A percentile compares a stretch with the other conserved stretches of the same genome.
phyloP scores from a whole-genome alignment of 2,888 invertebrate species.

The Thysanoteuthis rhombus region DNA sequence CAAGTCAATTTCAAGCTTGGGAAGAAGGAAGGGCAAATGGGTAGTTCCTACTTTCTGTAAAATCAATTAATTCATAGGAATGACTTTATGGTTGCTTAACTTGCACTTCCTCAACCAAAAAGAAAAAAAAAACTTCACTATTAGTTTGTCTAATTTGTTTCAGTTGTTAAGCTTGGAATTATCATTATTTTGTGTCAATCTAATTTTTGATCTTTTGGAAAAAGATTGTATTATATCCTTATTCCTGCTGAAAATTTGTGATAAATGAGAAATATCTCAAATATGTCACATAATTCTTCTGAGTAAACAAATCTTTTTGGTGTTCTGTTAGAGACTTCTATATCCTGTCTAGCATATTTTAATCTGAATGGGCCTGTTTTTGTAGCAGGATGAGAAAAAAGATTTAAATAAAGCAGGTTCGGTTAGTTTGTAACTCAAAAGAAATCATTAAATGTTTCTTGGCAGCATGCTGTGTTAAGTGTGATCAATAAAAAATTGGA shows the following conservation, averaged over 20 bases:
- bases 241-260: neutral
- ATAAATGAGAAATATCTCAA: neutral
- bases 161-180: neutral
- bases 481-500: too few species aligned
- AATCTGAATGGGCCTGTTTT: too few species aligned
- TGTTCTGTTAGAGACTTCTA: neutral
- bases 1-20: neutral
- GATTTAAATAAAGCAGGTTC: too few species aligned
- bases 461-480: too few species aligned
- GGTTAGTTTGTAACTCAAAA: too few species aligned
- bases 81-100: neutral
- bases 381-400: too few species aligned
- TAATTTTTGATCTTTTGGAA: neutral
- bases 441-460: too few species aligned
- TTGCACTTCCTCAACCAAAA: neutral
- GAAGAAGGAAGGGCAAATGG: neutral
- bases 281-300: neutral
- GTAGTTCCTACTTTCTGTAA: neutral
- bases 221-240: neutral
- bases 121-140: neutral
- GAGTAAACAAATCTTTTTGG: neutral
- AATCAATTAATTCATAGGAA: neutral
- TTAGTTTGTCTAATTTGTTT: neutral
- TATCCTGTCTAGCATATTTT: neutral
- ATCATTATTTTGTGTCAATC: neutral